Evolutionary conservation across 1,140 invertebrate genomes (phyloP), one percentile per base, ranked within the genome.

Genomic region (Brachionus calyciflorus): DNA sequence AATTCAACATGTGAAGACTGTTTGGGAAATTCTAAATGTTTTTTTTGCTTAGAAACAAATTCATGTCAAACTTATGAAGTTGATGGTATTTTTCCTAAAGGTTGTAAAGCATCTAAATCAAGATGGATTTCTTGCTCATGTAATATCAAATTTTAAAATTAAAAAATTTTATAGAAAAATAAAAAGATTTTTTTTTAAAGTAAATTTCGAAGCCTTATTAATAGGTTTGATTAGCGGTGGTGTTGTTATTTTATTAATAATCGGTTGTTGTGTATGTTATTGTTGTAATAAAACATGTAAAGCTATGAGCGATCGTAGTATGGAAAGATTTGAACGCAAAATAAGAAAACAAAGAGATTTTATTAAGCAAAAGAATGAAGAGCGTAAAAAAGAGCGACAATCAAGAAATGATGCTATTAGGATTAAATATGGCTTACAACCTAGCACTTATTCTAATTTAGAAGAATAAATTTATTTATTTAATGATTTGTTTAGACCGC

Each of bases 261-360:
- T 73, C 10, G 49, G 26, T 10, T 49, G 44, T 40, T 73, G 69
- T 55, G 17, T 73, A 9, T 73, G 69, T 37, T 73, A 73, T n/a
- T 73, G 69, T 40, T 73, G 69, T 40, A 73, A 73, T 41, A 73
- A 73, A 73, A 73, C 69, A 4, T 73, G 69, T 19, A 73, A 73
- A 26, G 69, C 69, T 10, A 51, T 73, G 41, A 73, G 69, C 24
- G 44, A 73, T 49, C 17, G 46, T 6, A 73, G 46, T 49, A 19
- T 73, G 12, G 4, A 49, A 30, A 19, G 69, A 49, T 7, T 40
- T 9, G 26, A 73, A n/a, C 30, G 24, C 30, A 73, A 73, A 28
- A 30, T 73, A 51, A 33, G 10, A 6, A 49, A 49, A 28, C 26
- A 49, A 33, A 49, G 17, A 41, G 69, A 73, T 51, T 51, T 37